A percentile compares a stretch with the other conserved stretches of the same genome.
phyloP scores from a whole-genome alignment of 2,797 vertebrate genomes.

The Manis javanica region DNA sequence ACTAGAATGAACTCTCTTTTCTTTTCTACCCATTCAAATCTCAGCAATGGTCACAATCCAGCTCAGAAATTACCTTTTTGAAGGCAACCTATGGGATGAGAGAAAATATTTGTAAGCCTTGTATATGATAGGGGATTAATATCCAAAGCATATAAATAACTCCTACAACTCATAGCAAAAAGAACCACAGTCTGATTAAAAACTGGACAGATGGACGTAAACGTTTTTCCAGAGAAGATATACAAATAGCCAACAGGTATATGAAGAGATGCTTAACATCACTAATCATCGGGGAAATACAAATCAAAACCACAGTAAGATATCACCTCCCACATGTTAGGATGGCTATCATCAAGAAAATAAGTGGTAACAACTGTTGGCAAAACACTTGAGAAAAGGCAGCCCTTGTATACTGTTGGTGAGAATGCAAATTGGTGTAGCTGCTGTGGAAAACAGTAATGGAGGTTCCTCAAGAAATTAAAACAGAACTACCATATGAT shows the following conservation, averaged over 20 bases:
- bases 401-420: background rate
- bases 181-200: background rate
- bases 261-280: background rate
- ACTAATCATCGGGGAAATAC: background rate
- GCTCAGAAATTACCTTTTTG: background rate
- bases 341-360: background rate
- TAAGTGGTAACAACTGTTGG: background rate
- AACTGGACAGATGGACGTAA: background rate
- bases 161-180: background rate
- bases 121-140: background rate
- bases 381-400: background rate
- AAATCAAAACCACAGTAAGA: background rate
- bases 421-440: background rate
- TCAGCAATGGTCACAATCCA: background rate
- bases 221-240: background rate
- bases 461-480: background rate
- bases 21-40: background rate
- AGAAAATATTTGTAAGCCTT: background rate
- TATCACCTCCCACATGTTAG: background rate
- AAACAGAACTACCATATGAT: background rate
- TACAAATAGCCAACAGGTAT: background rate
- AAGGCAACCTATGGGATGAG: background rate
- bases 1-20: background rate
- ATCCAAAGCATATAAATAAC: background rate
- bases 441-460: background rate